Evolutionary conservation across 2,113 vertebrate species (phyloP).

Genomic region (Isurus oxyrinchus): DNA sequence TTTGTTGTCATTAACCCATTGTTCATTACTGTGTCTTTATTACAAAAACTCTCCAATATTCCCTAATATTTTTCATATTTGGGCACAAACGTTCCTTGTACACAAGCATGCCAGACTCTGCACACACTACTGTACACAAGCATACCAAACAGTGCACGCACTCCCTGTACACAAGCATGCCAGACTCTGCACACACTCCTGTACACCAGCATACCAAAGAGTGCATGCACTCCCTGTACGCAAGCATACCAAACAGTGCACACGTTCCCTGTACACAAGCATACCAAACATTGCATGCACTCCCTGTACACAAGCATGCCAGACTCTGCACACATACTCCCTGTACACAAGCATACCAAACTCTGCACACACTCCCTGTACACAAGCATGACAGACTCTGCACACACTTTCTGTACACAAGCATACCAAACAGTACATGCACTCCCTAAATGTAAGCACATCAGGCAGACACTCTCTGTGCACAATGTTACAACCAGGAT

Average conservation of each 20-base stretch:
- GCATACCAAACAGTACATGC: too few relatives aligned
- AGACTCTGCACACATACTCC: too few relatives aligned
- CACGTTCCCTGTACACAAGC: not conserved
- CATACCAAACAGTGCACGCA: not conserved
- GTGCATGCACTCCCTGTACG: not conserved
- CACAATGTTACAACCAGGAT: too few relatives aligned
- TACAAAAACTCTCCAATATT: too few relatives aligned
- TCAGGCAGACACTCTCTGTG: too few relatives aligned
- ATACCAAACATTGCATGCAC: not conserved
- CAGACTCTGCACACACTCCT: not conserved
- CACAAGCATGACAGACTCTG: too few relatives aligned
- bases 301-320: not conserved
- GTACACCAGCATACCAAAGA: not conserved
- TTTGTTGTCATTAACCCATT: not conserved
- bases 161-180: not conserved
- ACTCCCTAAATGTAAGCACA: too few relatives aligned
- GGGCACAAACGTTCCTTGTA: not conserved
- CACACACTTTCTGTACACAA: too few relatives aligned
- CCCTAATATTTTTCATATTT: not conserved
- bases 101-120: not conserved
- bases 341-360: not conserved
- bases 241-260: not conserved
- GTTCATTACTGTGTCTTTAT: not conserved
- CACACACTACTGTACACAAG: not conserved
- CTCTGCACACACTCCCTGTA: not conserved